Evolutionary conservation across 2,797 vertebrate genomes (phyloP), one percentile per base, ranked within the genome.

Genomic region (Poecile montanus): DNA sequence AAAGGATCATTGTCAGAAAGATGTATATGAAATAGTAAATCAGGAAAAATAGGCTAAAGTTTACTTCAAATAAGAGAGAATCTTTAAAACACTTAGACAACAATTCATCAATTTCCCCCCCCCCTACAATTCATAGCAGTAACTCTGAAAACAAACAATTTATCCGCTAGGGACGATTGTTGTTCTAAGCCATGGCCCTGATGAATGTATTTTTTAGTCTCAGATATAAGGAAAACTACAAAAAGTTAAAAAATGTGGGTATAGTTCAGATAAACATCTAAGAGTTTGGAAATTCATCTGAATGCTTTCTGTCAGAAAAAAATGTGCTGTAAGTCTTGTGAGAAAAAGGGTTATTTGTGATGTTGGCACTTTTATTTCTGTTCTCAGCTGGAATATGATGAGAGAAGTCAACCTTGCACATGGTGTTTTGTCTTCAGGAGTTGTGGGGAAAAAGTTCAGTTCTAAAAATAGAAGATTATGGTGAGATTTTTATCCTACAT

Each of bases 301-400:
- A 95, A 94, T 7, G 2, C 47, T 66, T 92, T 95, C 82, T 89
- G 84, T 72, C 48, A 60, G 58, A 38, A 89, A 90, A 92, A 88
- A 84, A 86, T 3, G 61, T 58, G 34, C 63, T 54, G 8, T 47
- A 77, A 79, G 42, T 67, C 93, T 94, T 20, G 3, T 84, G 94
- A 96, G 95, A 94, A 95, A 76, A 57, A 74, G 42, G 13, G 57
- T 92, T 91, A 91, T 91, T 94, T 95, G 89, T 67, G 79, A 94
- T 68, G 77, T 75, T 91, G 88, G 70, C 63, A 57, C 80, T 94
- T 90, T 88, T 93, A 63, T 94, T 94, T 95, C 85, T 96, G 34
- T 75, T 97, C 91, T 95, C 93, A 94, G 86, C 81, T 94, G 85
- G 94, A 96, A 87, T 85, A 95, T 15, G 73, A 89, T 61, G 88